Base-by-base conservation (phyloP, 2,113 vertebrate genomes). In the Morone saxatilis region DNA sequence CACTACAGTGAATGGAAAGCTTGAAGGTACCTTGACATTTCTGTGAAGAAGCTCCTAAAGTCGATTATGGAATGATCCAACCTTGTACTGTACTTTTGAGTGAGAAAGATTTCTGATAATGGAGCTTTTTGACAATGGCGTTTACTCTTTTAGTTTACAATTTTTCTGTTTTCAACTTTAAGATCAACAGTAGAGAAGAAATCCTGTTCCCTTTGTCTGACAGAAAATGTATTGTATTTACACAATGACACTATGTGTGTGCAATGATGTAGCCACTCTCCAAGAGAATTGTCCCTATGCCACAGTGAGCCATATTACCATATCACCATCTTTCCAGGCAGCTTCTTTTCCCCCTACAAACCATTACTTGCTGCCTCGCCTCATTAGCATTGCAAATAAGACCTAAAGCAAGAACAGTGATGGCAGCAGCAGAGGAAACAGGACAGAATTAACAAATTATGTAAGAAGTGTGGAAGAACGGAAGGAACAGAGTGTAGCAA, bases 311-410 rank as follows among this genome's bases (percentile, higher is more conserved):
- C 76, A 66, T 85, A 87, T 70, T 90, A 91, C 76, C 88, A 87
- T 90, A 91, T 92, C 90, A 79, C 87, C 43, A 77, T 92, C 81
- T 82, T 89, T 91, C 78, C 86, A 91, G 88, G 81, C 81, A 89
- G 83, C 86, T 69, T 85, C 76, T 82, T 62, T 73, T 70, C 74
- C 84, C 72, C 84, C 84, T 17, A 78, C 81, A 86, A 91, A 89
- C 90, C 89, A 82, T 83, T 82, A 83, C 89, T 88, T 85, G 79
- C 86, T 85, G 92, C 79, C 65, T 81, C 48, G 86, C 80, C 91
- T 93, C 93, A 94, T 95, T 94, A 94, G 89, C 91, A 93, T 92
- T 89, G 92, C 88, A 93, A 93, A 94, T 90, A 93, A 65, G 89
- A 90, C 91, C 87, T 87, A 76, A 72, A 93, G 93, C 88, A 59